Percentiles rank a stretch among this genome's conserved stretches.
Evolutionary conservation across 2,888 invertebrate genomes (phyloP).

Genomic region (Subacronicta megacephala): DNA sequence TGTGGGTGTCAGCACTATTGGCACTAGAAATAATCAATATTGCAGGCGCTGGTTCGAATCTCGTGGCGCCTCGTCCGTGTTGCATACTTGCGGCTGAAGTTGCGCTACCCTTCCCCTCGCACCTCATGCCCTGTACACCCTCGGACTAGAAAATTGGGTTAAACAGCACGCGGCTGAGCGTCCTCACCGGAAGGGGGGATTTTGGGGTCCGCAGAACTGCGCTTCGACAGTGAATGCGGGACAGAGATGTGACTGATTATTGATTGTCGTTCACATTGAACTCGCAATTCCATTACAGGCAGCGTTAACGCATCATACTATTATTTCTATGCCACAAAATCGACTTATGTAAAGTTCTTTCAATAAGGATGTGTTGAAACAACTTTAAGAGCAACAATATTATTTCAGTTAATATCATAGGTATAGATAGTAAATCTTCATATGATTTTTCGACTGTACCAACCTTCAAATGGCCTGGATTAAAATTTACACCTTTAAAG

Average conservation of each 20-base stretch:
- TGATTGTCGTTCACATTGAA: slow-evolving; percentile 82
- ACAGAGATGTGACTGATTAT: slow-evolving; percentile 87
- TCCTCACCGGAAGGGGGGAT: slow-evolving; percentile 85
- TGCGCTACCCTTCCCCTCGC: slow-evolving; percentile 73
- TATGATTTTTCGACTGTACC: too few relatives aligned
- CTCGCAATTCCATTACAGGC: slow-evolving; percentile 68
- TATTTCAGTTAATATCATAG: too few relatives aligned
- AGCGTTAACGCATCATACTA: too few relatives aligned
- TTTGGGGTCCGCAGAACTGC: slow-evolving; percentile 83
- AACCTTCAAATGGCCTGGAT: too few relatives aligned
- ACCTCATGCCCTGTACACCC: slow-evolving; percentile 78
- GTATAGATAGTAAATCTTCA: too few relatives aligned
- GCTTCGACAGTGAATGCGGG: slow-evolving; percentile 86
- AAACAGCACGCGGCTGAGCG: slow-evolving; percentile 86
- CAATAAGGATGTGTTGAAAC: too few relatives aligned
- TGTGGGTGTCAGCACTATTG: slow-evolving; percentile 56
- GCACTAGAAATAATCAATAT: slow-evolving; percentile 83
- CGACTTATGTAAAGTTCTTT: too few relatives aligned
- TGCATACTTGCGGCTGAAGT: slow-evolving; percentile 85
- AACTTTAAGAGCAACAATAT: too few relatives aligned
- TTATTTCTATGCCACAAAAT: too few relatives aligned
- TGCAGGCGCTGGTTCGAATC: slow-evolving; percentile 79
- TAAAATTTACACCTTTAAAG: too few relatives aligned
- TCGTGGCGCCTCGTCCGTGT: slow-evolving; percentile 77
- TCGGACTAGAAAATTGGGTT: slow-evolving; percentile 88